Percentiles rank a stretch among this genome's conserved stretches.
Evolutionary conservation across 2,888 invertebrate species (phyloP).

Genomic region (Acronicta alni): DNA sequence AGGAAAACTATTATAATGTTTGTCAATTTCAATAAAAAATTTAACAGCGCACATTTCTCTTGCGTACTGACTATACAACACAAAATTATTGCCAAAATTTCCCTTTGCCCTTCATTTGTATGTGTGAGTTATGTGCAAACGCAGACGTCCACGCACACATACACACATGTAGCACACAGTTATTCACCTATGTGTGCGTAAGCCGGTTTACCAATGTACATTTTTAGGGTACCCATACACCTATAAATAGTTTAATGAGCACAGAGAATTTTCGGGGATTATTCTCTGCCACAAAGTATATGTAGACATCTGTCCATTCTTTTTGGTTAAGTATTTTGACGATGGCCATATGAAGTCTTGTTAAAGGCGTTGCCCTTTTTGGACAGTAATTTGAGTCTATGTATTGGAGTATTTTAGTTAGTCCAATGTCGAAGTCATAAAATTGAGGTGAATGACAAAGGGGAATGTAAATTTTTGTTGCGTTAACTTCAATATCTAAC

Average conservation of each 20-base stretch:
- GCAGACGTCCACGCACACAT: slow-evolving; percentile 48
- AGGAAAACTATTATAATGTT: no score
- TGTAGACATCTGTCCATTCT: slow-evolving; percentile 32
- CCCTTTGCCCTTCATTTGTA: slow-evolving; percentile 79
- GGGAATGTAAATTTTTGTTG: slow-evolving; percentile 1
- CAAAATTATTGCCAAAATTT: slow-evolving; percentile 86
- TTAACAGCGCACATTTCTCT: slow-evolving; percentile 46
- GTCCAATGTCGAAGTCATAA: slow-evolving; percentile 29
- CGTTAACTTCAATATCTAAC: neutral
- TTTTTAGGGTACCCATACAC: slow-evolving; percentile 79
- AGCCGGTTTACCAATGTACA: slow-evolving; percentile 81
- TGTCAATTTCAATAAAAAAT: no score
- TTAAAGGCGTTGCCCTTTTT: slow-evolving; percentile 23
- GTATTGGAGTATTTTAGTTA: slow-evolving; percentile 16
- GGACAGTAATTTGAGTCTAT: slow-evolving; percentile 41
- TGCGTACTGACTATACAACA: slow-evolving; percentile 52
- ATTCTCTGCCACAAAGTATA: slow-evolving; percentile 41
- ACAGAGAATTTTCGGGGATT: slow-evolving; percentile 63
- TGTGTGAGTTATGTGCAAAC: slow-evolving; percentile 67
- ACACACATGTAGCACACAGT: slow-evolving; percentile 44
- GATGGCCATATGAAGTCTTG: slow-evolving; percentile 19
- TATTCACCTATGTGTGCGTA: slow-evolving; percentile 60
- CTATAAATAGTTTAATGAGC: slow-evolving; percentile 75
- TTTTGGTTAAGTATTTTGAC: slow-evolving; percentile 40
- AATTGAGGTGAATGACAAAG: slow-evolving; percentile 11